Evolutionary conservation across 2,113 vertebrate species (phyloP).

Genomic region (Brevimyrus niger): DNA sequence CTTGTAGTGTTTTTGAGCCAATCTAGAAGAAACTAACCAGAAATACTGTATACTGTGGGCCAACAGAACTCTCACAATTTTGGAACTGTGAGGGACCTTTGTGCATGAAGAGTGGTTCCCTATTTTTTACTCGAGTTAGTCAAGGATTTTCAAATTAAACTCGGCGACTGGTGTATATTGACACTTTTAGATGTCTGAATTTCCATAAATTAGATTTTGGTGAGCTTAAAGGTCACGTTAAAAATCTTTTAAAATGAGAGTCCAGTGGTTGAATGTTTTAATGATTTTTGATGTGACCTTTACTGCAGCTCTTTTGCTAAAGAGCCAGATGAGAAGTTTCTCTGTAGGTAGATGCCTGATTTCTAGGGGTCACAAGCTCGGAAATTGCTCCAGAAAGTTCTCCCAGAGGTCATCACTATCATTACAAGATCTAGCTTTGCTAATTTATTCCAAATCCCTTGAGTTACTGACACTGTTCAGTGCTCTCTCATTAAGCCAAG

Average conservation of each 20-base stretch:
- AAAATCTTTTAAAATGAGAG: neutral
- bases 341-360: neutral
- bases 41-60: neutral
- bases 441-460: neutral
- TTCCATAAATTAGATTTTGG: neutral
- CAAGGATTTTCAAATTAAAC: neutral
- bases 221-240: neutral
- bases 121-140: neutral
- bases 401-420: neutral
- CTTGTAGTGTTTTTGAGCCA: neutral
- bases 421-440: neutral
- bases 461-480: neutral
- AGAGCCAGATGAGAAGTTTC: neutral
- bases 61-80: neutral
- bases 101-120: neutral
- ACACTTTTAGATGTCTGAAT: neutral
- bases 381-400: neutral
- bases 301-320: neutral
- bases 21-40: neutral
- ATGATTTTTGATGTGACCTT: constrained; percentile 16
- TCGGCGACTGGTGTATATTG: neutral
- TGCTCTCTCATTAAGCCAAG: neutral
- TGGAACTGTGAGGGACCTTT: neutral
- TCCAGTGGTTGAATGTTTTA: neutral
- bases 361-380: neutral